phyloP scores from a whole-genome alignment of 1,140 invertebrate species.

The Fopius arisanus region DNA sequence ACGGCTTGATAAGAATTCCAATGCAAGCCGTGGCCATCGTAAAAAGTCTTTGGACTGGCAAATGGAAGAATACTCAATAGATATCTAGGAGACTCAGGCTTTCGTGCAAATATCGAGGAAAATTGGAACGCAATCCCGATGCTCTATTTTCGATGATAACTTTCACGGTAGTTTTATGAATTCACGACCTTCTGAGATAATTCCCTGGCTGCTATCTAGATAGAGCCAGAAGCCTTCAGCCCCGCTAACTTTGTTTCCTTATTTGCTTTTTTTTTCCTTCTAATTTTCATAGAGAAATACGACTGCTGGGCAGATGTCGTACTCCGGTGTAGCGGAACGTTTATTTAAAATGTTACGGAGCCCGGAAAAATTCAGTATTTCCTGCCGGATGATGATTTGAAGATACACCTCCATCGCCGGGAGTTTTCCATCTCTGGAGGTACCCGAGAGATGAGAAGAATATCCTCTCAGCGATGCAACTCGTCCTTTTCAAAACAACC shows the following conservation, averaged over 20 bases:
- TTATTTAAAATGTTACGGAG: not conserved
- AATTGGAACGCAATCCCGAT: not conserved
- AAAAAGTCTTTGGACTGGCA: not conserved
- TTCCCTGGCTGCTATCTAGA: not conserved
- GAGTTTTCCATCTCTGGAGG: not conserved
- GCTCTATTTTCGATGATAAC: not conserved
- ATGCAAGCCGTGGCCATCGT: not conserved
- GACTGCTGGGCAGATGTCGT: no score
- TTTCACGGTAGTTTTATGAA: not conserved
- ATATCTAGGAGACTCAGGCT: not conserved
- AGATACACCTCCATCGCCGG: no score
- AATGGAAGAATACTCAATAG: not conserved
- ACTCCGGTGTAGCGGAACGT: not conserved
- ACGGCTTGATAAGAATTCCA: not conserved
- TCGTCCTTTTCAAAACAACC: constrained; percentile 23
- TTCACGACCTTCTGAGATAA: not conserved
- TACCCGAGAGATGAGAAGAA: not conserved
- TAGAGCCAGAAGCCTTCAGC: no score
- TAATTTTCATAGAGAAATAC: no score
- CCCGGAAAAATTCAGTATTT: no score
- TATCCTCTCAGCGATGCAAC: constrained; percentile 10
- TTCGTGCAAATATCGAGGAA: not conserved
- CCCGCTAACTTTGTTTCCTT: no score
- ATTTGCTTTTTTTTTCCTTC: no score
- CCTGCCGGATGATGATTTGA: no score